Base-by-base conservation (phyloP, 2,888 invertebrate genomes). In the Ptilodon capucinus region DNA sequence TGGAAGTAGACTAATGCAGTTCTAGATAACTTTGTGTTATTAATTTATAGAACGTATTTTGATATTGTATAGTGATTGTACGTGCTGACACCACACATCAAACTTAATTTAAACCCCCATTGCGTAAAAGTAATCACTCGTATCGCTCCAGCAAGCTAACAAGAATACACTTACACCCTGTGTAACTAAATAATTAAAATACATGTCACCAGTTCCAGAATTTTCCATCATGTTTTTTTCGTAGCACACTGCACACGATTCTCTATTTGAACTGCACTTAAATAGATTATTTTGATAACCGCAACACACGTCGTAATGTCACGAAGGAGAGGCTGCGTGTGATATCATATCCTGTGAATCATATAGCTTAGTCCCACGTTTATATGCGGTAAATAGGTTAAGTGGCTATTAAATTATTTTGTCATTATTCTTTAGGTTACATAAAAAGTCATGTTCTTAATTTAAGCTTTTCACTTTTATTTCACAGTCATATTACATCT, bases 341-440 rank as follows among this genome's bases (percentile, higher is more conserved):
- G 87, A 87, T 86, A 84, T 87, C 86, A 89, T 81, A 76, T 84
- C 81, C 80, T 76, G 78, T 81, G 80, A 84, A 77, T 84, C 82
- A 84, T 70, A 53, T 58, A 57, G 57, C 67, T 66, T 68, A 67
- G 62, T 68, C 64, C 66, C 64, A 64, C 64, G 64, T 72, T 71
- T 69, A 71, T 59, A 69, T 66, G 55, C 64, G 68, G 71, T 80
- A 79, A 79, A 74, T 85, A 79, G 86, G 84, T 85, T 83, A 86
- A 87, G 74, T 85, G 81, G 68, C 79, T 77, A 81, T 87, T 83
- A 82, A 67, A 61, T 63, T 71, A n/a, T 74, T 74, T 77, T 74
- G 57, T 65, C 53, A 60, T 61, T 43, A 43, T 54, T 42, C 48
- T 51, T 45, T 50, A 56, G 48, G 52, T 52, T 11, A 36, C 17